These are phyloP conservation scores for Brassicogethes aeneus DNA, from an alignment of 2,888 invertebrate species.

Conservation along the genomic window DNA sequence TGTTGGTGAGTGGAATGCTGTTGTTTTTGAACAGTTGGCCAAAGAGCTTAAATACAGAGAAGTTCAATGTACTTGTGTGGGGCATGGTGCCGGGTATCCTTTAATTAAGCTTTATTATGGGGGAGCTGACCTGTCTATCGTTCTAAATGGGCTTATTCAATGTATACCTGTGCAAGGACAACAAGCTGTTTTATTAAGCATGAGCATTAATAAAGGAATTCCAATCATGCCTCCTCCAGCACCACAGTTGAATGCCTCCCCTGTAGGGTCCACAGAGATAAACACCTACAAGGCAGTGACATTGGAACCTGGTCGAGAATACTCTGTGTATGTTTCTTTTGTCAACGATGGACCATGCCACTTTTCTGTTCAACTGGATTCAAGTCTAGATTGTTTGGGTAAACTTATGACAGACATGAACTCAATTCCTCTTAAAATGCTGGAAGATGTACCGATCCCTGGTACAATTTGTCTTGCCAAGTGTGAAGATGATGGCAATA, in stretches of 20 bases:
- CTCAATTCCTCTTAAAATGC: slow-evolving; percentile 48
- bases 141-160: slow-evolving; percentile 42
- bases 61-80: slow-evolving; percentile 31
- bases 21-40: slow-evolving; percentile 36
- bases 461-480: slow-evolving; percentile 71
- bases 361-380: slow-evolving; percentile 65
- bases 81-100: slow-evolving; percentile 35
- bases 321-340: slow-evolving; percentile 64
- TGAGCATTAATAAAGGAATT: slow-evolving; percentile 43
- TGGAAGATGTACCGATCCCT: slow-evolving; percentile 60
- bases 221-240: slow-evolving; percentile 19
- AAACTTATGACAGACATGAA: slow-evolving; percentile 68
- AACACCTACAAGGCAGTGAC: slow-evolving; percentile 47
- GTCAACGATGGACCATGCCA: slow-evolving; percentile 72
- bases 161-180: slow-evolving; percentile 43
- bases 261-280: slow-evolving; percentile 41
- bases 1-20: slow-evolving; percentile 43
- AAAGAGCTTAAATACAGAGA: slow-evolving; percentile 40
- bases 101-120: slow-evolving; percentile 45
- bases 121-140: slow-evolving; percentile 44
- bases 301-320: slow-evolving; percentile 47
- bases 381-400: slow-evolving; percentile 50
- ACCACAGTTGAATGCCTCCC: slow-evolving; percentile 14
- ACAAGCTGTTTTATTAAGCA: slow-evolving; percentile 34
- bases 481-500: slow-evolving; percentile 57